Conservation (phyloP, 2,797 vertebrate genomes). For the Nothura maculosa region DNA sequence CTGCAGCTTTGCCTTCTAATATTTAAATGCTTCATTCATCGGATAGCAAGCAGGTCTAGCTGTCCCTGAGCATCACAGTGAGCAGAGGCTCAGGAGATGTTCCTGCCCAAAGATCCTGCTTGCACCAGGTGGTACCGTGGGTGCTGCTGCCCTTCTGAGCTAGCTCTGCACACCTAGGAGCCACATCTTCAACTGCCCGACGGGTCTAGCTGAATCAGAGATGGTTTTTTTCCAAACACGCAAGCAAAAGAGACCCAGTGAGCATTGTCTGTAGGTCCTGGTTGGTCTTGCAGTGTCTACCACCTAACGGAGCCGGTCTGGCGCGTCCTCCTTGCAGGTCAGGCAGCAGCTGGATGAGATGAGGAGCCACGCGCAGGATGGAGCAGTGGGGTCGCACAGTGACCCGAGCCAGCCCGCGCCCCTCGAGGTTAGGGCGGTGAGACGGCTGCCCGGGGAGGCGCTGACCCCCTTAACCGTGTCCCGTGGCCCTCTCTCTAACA, state of each 20-base stretch:
- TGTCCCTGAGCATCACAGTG: neutral
- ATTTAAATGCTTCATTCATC: neutral
- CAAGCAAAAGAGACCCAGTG: neutral
- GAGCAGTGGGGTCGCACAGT: constrained; percentile 76
- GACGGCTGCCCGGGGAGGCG: neutral
- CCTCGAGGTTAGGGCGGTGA: constrained; percentile 85
- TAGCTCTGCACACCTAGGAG: neutral
- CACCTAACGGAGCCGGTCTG: constrained; percentile 70
- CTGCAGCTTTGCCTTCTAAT: neutral
- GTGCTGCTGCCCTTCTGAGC: neutral
- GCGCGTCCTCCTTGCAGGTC: constrained; percentile 86
- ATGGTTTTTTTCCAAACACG: neutral
- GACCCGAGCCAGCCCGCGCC: constrained; percentile 77
- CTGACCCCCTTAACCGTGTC: neutral
- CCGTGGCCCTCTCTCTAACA: neutral
- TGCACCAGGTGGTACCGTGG: neutral
- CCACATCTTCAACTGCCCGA: neutral
- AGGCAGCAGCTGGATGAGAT: constrained; percentile 90
- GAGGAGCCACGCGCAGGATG: constrained; percentile 82
- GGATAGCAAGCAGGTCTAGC: neutral
- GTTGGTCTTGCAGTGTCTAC: neutral
- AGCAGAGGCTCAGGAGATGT: neutral
- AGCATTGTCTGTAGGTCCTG: neutral
- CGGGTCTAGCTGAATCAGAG: neutral
- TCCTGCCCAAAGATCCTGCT: neutral